Conservation (phyloP, 2,888 invertebrate species). For the Coremacera marginata region DNA sequence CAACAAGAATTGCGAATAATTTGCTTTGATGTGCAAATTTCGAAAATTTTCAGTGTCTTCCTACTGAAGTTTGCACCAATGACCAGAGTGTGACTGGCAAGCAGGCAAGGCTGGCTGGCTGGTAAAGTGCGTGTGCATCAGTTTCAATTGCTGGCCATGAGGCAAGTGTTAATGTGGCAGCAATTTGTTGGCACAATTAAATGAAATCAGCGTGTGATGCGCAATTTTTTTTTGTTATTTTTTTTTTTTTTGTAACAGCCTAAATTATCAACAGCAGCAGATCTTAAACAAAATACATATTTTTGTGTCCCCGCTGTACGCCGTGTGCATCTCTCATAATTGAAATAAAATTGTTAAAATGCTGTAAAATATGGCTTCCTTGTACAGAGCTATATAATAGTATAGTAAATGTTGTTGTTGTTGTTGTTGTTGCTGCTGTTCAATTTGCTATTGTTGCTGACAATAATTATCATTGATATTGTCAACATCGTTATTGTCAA, state of each 20-base stretch:
- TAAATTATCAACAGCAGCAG: background rate
- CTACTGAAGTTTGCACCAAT: background rate
- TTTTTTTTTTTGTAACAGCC: background rate
- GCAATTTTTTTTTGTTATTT: background rate
- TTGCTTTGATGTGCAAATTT: conserved; percentile 6
- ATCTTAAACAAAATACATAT: background rate
- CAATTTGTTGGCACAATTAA: conserved; percentile 28
- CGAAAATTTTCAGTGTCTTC: background rate
- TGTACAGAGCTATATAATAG: background rate
- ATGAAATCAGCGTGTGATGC: conserved; percentile 2
- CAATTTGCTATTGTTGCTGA: background rate
- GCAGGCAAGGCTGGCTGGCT: background rate
- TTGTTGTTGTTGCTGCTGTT: conserved; percentile 11
- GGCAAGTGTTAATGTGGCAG: conserved; percentile 34
- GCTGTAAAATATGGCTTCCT: background rate
- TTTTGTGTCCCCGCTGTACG: too few relatives aligned
- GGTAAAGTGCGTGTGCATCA: conserved; percentile 23
- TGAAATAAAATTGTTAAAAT: background rate
- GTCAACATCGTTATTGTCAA: conserved; percentile 17
- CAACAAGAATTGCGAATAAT: background rate
- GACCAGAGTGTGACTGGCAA: background rate
- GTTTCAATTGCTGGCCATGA: conserved; percentile 29
- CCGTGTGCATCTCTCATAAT: too few relatives aligned
- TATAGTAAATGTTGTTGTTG: background rate
- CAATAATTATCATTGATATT: conserved; percentile 30